Conservation (phyloP, 1,140 invertebrate genomes). For the Zelostemma sp. region DNA sequence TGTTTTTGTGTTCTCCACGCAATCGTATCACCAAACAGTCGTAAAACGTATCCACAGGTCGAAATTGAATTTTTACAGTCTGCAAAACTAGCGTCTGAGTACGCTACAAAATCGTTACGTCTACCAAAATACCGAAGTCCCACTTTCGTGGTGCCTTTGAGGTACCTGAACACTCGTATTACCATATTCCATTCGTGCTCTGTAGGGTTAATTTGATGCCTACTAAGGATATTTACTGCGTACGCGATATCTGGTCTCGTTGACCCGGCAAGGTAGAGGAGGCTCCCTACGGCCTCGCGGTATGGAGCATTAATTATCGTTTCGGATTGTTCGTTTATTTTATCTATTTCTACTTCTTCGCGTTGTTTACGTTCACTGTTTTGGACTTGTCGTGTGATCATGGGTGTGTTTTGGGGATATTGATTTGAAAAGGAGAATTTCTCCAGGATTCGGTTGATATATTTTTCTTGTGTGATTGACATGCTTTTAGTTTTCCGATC, state of each 20-base stretch:
- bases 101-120: conserved; percentile 10
- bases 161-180: conserved; percentile 27
- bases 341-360: neutral
- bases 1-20: conserved; percentile 21
- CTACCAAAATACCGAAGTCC: conserved; percentile 4
- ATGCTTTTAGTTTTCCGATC: neutral
- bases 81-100: conserved; percentile 30
- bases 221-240: conserved; percentile 19
- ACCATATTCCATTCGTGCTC: conserved; percentile 19
- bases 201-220: conserved; percentile 25
- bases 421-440: too few species aligned
- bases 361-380: conserved; percentile 2
- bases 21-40: conserved; percentile 20
- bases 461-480: neutral
- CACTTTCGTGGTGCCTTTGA: conserved; percentile 43
- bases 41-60: conserved; percentile 8
- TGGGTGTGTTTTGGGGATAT: conserved; percentile 3
- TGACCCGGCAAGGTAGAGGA: conserved; percentile 12
- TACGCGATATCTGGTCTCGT: conserved; percentile 18
- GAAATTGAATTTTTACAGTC: conserved; percentile 23
- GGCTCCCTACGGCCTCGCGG: conserved; percentile 33
- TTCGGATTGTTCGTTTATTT: conserved; percentile 36
- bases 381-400: neutral
- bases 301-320: conserved; percentile 34
- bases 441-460: neutral